Base-by-base conservation (phyloP, 2,888 invertebrate genomes). In the Invenusta paracnida region DNA sequence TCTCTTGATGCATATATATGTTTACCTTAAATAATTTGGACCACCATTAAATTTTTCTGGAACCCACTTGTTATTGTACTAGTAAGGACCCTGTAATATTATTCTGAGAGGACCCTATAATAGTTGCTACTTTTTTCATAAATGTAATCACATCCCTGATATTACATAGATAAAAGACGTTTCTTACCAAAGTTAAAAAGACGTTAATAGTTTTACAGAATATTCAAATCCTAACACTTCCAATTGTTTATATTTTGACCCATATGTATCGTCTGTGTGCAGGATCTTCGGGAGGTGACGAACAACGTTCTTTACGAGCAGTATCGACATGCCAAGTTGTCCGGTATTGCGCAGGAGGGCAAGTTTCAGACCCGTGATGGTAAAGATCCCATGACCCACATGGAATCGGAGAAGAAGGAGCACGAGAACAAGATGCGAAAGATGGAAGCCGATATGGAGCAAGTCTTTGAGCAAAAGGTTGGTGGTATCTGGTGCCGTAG, bases 271-370 rank as follows among this genome's bases (percentile, higher is more conserved):
- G n/a, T n/a, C n/a, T n/a, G n/a, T n/a, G n/a, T 17, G 48, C 66
- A 98, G 92, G 98, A 98, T 91, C 92, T 98, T 88, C 97, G 97
- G 92, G 98, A 98, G 91, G 97, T 98, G 23, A 99, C 99, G 87
- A 97, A 97, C 92, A 97, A 96, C 90, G 97, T 99, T n/a, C 99
- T 99, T 92, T 99, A 99, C 90, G 99, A 99, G 93, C 99, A 99
- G 93, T 99, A 96, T 92, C 94, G 98, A 88, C 97, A 96, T 93
- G 94, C 96, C 89, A 97, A 96, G 90, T 93, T 97, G 25, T 82
- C 87, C 29, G 82, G 82, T n/a, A 81, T 81, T 27, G 82, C 86
- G 23, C 13, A 85, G 86, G 86, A 82, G n/a, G 67, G 85, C 29
- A 86, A 83, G 23, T 86, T 85, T 30, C 30, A 67, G 28, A 84